phyloP scores from a whole-genome alignment of 2,888 invertebrate genomes.

The Idaea aversata region DNA sequence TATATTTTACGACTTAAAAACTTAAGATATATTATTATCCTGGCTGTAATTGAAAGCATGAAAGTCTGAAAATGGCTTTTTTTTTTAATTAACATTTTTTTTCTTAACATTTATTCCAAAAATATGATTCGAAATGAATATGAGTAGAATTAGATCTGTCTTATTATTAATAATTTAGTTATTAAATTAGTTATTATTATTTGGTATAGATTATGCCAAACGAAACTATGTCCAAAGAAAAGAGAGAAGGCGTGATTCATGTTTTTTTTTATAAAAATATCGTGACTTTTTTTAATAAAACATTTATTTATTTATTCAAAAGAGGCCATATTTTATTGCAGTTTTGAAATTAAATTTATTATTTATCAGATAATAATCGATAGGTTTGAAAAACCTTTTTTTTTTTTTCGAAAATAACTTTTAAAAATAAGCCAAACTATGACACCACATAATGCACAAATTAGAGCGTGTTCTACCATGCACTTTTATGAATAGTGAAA shows the following conservation, averaged over 20 bases:
- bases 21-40: too few species aligned
- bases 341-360: slow-evolving; percentile 40
- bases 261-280: slow-evolving; percentile 15
- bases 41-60: too few species aligned
- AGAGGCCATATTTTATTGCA: slow-evolving; percentile 62
- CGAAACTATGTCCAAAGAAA: slow-evolving; percentile 73
- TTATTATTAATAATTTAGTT: slow-evolving; percentile 34
- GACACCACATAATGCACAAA: slow-evolving; percentile 51
- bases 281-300: slow-evolving; percentile 37
- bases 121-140: neutral
- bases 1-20: too few species aligned
- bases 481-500: neutral
- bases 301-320: slow-evolving; percentile 70
- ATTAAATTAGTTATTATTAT: slow-evolving; percentile 40
- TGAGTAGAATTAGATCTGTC: slow-evolving; percentile 47
- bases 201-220: slow-evolving; percentile 55
- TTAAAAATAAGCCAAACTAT: slow-evolving; percentile 48
- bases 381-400: slow-evolving; percentile 52
- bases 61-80: too few species aligned
- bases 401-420: slow-evolving; percentile 45
- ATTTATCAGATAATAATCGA: slow-evolving; percentile 24
- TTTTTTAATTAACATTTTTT: neutral
- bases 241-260: slow-evolving; percentile 46
- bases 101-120: slow-evolving; percentile 8
- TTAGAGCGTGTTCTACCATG: slow-evolving; percentile 29